Percentiles rank a stretch among this genome's conserved stretches.
Evolutionary conservation across 2,113 vertebrate species (phyloP).

Genomic region (Tupaia chinensis): DNA sequence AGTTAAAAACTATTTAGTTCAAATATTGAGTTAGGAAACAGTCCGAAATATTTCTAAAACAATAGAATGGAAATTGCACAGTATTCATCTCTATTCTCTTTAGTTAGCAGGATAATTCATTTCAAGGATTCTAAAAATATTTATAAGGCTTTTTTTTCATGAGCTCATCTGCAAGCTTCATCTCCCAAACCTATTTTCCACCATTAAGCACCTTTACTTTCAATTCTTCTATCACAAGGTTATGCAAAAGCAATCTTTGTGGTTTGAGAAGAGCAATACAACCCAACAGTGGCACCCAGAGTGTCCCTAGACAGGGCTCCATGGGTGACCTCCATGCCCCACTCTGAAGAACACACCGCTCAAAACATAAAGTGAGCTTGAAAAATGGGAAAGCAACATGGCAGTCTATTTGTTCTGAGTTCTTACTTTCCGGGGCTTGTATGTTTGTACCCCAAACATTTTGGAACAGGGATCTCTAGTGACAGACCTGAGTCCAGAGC

Average conservation of each 20-base stretch:
- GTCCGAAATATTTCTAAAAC: conserved; percentile 60
- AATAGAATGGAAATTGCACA: conserved; percentile 59
- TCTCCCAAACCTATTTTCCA: conserved; percentile 67
- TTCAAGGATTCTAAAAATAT: conserved; percentile 74
- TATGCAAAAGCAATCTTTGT: conserved; percentile 50
- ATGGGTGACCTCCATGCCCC: not conserved
- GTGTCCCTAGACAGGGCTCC: not conserved
- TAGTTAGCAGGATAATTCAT: conserved; percentile 67
- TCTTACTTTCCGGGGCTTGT: not conserved
- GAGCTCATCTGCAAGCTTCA: conserved; percentile 60
- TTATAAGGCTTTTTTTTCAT: conserved; percentile 64
- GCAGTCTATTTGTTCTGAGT: not conserved
- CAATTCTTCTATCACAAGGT: conserved; percentile 47
- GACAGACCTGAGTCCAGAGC: not conserved
- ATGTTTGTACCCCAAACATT: not conserved
- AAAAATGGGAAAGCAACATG: not conserved
- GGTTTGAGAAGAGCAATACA: conserved; percentile 24
- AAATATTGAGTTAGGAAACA: conserved; percentile 51
- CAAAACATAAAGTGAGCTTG: not conserved
- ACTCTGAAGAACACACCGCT: not conserved
- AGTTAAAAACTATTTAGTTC: conserved; percentile 27
- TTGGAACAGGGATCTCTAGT: conserved; percentile 37
- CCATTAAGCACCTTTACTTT: conserved; percentile 72
- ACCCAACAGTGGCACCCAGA: not conserved
- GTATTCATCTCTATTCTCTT: conserved; percentile 21